These are phyloP conservation scores for Calliopsis andreniformis DNA, from an alignment of 1,140 invertebrate species.

Conservation along the genomic window DNA sequence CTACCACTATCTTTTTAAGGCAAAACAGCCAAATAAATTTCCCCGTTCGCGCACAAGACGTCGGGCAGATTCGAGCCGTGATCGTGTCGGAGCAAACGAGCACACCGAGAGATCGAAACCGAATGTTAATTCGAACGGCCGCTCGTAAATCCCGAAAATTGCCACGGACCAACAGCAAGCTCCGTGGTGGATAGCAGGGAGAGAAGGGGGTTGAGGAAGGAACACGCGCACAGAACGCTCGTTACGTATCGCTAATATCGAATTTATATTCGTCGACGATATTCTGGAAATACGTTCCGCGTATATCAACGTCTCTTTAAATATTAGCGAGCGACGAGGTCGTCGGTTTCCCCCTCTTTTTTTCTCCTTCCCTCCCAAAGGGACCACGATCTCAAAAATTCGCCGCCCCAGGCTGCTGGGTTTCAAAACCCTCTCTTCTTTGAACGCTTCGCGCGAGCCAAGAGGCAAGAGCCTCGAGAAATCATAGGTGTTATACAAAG, in stretches of 20 bases:
- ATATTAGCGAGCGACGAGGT: not conserved
- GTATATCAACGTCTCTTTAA: constrained; percentile 14
- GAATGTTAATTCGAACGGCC: constrained; percentile 7
- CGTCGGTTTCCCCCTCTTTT: not conserved
- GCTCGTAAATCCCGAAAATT: constrained; percentile 5
- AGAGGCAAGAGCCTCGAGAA: constrained; percentile 54
- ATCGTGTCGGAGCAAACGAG: not conserved
- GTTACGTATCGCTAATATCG: constrained; percentile 1
- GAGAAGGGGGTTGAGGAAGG: not conserved
- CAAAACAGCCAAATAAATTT: too few relatives aligned
- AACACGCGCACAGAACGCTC: not conserved
- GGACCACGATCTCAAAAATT: constrained; percentile 48
- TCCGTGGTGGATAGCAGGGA: too few relatives aligned
- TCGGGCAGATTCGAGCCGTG: not conserved
- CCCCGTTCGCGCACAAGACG: too few relatives aligned
- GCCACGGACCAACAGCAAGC: not conserved
- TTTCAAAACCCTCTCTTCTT: constrained; percentile 57
- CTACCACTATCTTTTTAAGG: too few relatives aligned
- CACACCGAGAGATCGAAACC: not conserved
- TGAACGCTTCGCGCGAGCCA: constrained; percentile 49
- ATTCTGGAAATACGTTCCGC: constrained; percentile 22
- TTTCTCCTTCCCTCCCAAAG: not conserved
- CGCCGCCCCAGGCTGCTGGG: constrained; percentile 31
- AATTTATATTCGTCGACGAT: constrained; percentile 36
- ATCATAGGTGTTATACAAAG: constrained; percentile 58